phyloP scores from a whole-genome alignment of 2,888 invertebrate genomes.

The Bombylius major region DNA sequence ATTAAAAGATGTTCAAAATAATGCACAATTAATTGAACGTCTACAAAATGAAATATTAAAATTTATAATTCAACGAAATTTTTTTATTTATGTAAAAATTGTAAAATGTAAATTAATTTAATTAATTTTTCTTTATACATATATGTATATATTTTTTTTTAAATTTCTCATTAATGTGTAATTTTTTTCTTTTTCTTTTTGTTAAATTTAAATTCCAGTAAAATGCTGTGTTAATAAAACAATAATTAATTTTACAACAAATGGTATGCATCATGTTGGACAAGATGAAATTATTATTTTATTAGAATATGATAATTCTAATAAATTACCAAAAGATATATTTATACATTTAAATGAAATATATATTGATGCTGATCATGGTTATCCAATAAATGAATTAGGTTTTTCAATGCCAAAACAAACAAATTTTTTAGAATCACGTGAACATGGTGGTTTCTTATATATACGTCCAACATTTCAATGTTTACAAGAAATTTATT shows the following conservation, averaged over 20 bases:
- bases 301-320: slow-evolving; percentile 53
- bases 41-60: slow-evolving; percentile 49
- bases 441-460: slow-evolving; percentile 70
- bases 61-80: slow-evolving; percentile 63
- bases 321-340: slow-evolving; percentile 54
- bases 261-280: slow-evolving; percentile 64
- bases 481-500: slow-evolving; percentile 59
- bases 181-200: background rate
- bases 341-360: slow-evolving; percentile 60
- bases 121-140: background rate
- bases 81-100: slow-evolving; percentile 60
- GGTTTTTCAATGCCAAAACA: slow-evolving; percentile 46
- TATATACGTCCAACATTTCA: slow-evolving; percentile 69
- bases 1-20: slow-evolving; percentile 37
- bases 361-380: slow-evolving; percentile 55
- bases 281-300: slow-evolving; percentile 72
- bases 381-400: slow-evolving; percentile 56
- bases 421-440: slow-evolving; percentile 47
- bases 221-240: slow-evolving; percentile 60
- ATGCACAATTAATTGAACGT: slow-evolving; percentile 42
- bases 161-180: too few species aligned
- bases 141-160: background rate
- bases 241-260: slow-evolving; percentile 65
- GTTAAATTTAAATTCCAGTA: slow-evolving; percentile 39
- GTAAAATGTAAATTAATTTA: slow-evolving; percentile 50